phyloP scores from a whole-genome alignment of 1,140 invertebrate genomes.

The Euwallacea similis region DNA sequence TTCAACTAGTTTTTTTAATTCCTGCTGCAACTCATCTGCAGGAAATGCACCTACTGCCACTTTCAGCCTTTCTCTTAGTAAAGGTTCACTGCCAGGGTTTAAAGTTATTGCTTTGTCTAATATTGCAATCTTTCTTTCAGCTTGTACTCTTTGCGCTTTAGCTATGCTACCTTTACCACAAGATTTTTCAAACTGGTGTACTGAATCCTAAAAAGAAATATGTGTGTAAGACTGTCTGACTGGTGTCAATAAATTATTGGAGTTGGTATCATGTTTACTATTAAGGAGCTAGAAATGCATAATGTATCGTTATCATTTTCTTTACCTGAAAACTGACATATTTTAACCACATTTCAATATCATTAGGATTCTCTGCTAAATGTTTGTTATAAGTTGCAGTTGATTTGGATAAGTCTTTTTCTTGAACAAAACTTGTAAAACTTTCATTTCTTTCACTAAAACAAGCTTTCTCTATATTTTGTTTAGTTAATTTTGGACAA shows the following conservation, averaged over 20 bases:
- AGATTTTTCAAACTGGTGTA: slow-evolving; percentile 54
- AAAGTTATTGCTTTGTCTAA: slow-evolving; percentile 59
- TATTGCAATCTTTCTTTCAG: slow-evolving; percentile 61
- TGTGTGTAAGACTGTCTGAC: slow-evolving; percentile 38
- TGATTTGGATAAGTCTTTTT: slow-evolving; percentile 56
- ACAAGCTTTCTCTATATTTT: slow-evolving; percentile 35
- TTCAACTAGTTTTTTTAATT: slow-evolving; percentile 51
- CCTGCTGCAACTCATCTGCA: slow-evolving; percentile 60
- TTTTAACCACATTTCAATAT: slow-evolving; percentile 60
- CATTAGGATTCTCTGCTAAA: slow-evolving; percentile 55
- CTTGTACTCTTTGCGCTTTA: slow-evolving; percentile 52
- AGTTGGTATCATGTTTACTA: too few relatives aligned
- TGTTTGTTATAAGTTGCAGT: slow-evolving; percentile 59
- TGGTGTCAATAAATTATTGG: too few relatives aligned
- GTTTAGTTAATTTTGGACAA: slow-evolving; percentile 38
- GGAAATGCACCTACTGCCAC: slow-evolving; percentile 58
- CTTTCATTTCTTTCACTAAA: slow-evolving; percentile 40
- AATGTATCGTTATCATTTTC: too few relatives aligned
- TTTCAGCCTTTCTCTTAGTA: slow-evolving; percentile 57
- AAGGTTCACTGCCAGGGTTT: slow-evolving; percentile 55
- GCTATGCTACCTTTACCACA: slow-evolving; percentile 53
- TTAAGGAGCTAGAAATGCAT: not conserved
- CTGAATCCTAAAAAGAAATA: slow-evolving; percentile 47
- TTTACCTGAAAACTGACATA: slow-evolving; percentile 57
- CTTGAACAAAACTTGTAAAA: slow-evolving; percentile 48